Evolutionary conservation across 2,888 invertebrate genomes (phyloP), one percentile per base, ranked within the genome.

Genomic region (Buathra laborator): DNA sequence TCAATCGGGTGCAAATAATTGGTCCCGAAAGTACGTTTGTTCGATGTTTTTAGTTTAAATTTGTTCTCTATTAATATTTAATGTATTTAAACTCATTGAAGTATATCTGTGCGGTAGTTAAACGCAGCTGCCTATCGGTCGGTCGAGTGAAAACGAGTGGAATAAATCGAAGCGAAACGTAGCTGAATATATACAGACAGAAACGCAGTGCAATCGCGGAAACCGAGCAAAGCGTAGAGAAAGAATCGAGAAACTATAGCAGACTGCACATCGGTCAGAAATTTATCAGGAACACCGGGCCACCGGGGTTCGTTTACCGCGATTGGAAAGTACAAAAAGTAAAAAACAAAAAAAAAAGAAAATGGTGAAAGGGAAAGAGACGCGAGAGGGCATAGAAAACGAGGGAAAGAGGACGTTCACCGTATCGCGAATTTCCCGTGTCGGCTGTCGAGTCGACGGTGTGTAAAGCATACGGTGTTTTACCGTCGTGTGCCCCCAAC

Each of bases 211-310:
- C 32, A 53, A 71, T 32, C 3, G 3, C 53, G 72, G 37, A 14
- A 59, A 44, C 12, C 44, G 56, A 56, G 56, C 56, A 72, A 46
- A n/a, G n/a, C n/a, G 59, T 16, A 51, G 75, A 48, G 66, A 76
- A 53, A 76, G 43, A 64, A 10, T 43, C 44, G 19, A 43, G 37
- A 51, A 56, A 72, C 77, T 29, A 66, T 76, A 77, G 74, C 74
- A 68, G 66, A 9, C 67, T 43, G 67, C 59, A 68, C 70, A 9
- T 62, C 59, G 37, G 68, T 51, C 59, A 53, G 51, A n/a, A 70
- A 82, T 82, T 79, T 85, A 85, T 82, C 76, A 77, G 77, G 78
- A 67, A 53, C 74, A 75, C 72, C 68, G 68, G 82, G 10, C 24
- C 44, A 77, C 85, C 56, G 67, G 48, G 53, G 82, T 72, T 84